Conservation (phyloP, 2,888 invertebrate genomes). For the Monopis laevigella region DNA sequence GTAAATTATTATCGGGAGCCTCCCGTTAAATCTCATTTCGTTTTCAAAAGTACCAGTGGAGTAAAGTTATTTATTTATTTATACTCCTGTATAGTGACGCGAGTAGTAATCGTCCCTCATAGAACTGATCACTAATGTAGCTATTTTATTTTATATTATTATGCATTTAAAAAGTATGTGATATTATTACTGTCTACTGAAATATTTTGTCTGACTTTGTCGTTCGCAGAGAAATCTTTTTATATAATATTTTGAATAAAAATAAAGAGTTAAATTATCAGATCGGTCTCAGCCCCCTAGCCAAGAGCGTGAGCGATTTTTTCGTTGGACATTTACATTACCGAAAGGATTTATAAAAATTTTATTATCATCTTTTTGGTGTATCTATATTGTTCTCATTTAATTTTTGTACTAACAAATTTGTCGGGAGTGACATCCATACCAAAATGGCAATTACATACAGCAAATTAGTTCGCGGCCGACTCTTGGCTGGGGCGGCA, state of each 20-base stretch:
- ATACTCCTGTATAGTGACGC: conserved; percentile 4
- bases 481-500: too few species aligned
- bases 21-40: conserved; percentile 65
- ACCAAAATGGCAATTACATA: too few species aligned
- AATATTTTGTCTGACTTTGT: conserved; percentile 62
- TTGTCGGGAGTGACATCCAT: too few species aligned
- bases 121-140: conserved; percentile 10
- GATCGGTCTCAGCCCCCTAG: too few species aligned
- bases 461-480: too few species aligned
- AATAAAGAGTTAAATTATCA: too few species aligned
- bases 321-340: too few species aligned
- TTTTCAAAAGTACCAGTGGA: conserved; percentile 65
- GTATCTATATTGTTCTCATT: background rate
- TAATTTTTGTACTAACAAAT: too few species aligned
- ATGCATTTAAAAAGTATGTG: conserved; percentile 66
- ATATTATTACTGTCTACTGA: conserved; percentile 60
- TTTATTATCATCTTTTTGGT: too few species aligned
- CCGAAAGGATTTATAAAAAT: too few species aligned
- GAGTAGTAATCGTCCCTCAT: conserved; percentile 4
- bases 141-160: conserved; percentile 9
- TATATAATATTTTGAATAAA: conserved; percentile 8
- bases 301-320: too few species aligned
- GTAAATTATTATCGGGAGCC: conserved; percentile 67
- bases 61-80: conserved; percentile 54
- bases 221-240: background rate